Evolutionary conservation across 2,888 invertebrate species (phyloP), one percentile per base, ranked within the genome.

Genomic region (Macrosiphum euphorbiae): DNA sequence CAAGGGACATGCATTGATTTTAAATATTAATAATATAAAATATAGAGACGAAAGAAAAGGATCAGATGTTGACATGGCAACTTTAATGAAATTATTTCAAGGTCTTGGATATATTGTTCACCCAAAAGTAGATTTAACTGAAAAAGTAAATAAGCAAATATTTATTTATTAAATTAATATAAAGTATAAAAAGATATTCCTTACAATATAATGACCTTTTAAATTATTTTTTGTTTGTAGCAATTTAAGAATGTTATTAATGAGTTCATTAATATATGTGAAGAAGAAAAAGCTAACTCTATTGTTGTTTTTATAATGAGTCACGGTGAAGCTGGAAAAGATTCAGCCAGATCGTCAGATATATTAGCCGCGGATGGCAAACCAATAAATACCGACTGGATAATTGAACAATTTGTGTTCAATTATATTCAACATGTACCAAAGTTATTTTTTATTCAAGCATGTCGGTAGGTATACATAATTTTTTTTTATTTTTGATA

Each of bases 391-490:
- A 96, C 96, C 58, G 96, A 96, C 44, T 96, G 96, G 89, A 96
- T 98, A 95, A 96, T 97, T 58, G 96, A 96, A 67, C 96, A 96
- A 95, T 97, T 98, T 96, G 96, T 96, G 95, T 95, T 95, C 35
- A 96, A 96, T 0, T 95, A 95, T 92, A 96, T 97, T 94, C 95
- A 95, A 24, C 96, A 96, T 92, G 97, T 97, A 95, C 97, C 98
- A 47, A 98, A 98, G 96, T 97, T 98, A 94, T 97, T 98, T 95
- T 96, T 98, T 94, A 97, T 97, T 95, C 98, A 98, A 95, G 97
- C 97, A 95, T 98, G 97, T 96, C 96, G 97, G 97, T 96, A 95
- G 26, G 58, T 95, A 47, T 78, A 50, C 47, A 47, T 44, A n/a
- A 52, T 16, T 52, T 85, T 78, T 78, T 35, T 35, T 0, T 28